Percentiles rank a stretch among this genome's conserved stretches.
Conservation (phyloP, 2,888 invertebrate species). For the Parnassius mnemosyne region DNA sequence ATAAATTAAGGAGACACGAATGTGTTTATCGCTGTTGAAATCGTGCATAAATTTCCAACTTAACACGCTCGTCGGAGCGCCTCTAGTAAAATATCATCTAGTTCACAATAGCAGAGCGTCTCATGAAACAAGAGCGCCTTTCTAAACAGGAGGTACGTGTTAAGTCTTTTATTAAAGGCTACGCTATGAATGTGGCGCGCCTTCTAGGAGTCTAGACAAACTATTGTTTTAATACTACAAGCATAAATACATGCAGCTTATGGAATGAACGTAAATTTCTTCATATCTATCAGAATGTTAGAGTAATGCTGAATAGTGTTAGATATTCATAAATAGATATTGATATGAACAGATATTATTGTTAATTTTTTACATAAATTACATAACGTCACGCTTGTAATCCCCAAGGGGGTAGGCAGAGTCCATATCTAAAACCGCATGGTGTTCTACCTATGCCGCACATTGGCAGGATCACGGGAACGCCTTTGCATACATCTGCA, state of each 20-base stretch:
- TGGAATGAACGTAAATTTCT: conserved; percentile 12
- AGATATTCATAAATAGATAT: too few species aligned
- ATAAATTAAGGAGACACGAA: conserved; percentile 9
- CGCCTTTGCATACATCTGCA: too few species aligned
- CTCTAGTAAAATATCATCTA: conserved; percentile 23
- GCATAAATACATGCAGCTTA: conserved; percentile 12
- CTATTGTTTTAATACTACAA: conserved; percentile 24
- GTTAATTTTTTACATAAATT: too few species aligned
- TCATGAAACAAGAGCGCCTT: conserved; percentile 19
- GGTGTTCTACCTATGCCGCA: too few species aligned
- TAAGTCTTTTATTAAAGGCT: conserved; percentile 21
- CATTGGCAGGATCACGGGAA: too few species aligned
- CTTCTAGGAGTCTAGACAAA: conserved; percentile 25
- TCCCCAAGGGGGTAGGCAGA: too few species aligned
- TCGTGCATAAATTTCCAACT: conserved; percentile 16
- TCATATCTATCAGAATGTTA: conserved; percentile 8
- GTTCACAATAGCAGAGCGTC: conserved; percentile 16
- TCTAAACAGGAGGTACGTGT: conserved; percentile 18
- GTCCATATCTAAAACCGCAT: too few species aligned
- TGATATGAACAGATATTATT: too few species aligned
- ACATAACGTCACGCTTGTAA: too few species aligned
- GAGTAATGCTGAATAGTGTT: conserved; percentile 1
- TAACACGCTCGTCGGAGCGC: conserved; percentile 1
- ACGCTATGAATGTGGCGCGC: conserved; percentile 12
- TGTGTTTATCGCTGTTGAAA: conserved; percentile 10